Conservation (phyloP, 2,888 invertebrate genomes). For the Melipona beecheii region DNA sequence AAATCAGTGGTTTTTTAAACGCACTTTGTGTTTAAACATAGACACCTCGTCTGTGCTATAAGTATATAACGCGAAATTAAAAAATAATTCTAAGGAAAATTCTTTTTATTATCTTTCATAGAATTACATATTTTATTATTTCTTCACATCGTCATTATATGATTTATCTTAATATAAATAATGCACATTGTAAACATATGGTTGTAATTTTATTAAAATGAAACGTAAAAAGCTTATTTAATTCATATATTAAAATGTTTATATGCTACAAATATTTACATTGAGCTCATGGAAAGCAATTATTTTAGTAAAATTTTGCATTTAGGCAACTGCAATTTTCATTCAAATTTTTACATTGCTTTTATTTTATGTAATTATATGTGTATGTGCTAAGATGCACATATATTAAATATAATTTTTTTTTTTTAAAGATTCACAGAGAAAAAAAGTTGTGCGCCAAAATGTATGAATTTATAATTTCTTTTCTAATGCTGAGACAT, state of each 20-base stretch:
- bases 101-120: slow-evolving; percentile 16
- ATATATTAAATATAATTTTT: slow-evolving; percentile 35
- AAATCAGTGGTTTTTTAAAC: too few species aligned
- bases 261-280: slow-evolving; percentile 70
- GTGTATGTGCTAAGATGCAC: not conserved
- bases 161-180: slow-evolving; percentile 49
- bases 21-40: too few species aligned
- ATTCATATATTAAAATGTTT: slow-evolving; percentile 49
- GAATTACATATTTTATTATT: slow-evolving; percentile 52
- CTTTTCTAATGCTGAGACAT: slow-evolving; percentile 16
- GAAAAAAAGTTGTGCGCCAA: not conserved
- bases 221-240: slow-evolving; percentile 59
- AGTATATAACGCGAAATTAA: not conserved
- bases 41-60: too few species aligned
- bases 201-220: slow-evolving; percentile 43
- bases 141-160: slow-evolving; percentile 44
- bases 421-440: not conserved
- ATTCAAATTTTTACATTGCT: slow-evolving; percentile 57
- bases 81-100: slow-evolving; percentile 20
- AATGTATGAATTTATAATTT: slow-evolving; percentile 4
- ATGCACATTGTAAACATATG: slow-evolving; percentile 51
- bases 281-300: slow-evolving; percentile 57
- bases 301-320: slow-evolving; percentile 31
- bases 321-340: slow-evolving; percentile 54
- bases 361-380: slow-evolving; percentile 37